Base-by-base conservation (phyloP, 2,797 vertebrate species). In the Erpetoichthys calabaricus region DNA sequence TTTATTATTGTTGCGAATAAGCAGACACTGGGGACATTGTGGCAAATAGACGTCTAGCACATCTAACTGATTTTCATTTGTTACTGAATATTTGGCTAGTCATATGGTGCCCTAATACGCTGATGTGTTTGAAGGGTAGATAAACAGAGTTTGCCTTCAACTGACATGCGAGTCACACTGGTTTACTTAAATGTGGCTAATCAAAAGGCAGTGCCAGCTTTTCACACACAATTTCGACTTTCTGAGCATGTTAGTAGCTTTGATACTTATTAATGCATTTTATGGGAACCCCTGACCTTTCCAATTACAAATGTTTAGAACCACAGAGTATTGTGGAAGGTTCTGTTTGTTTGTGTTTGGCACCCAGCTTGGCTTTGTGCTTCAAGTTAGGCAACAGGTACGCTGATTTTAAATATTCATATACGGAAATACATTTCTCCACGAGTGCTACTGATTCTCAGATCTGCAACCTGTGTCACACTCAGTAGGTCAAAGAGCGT, bases 101-200 rank as follows among this genome's bases (percentile, higher is more conserved):
- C 78, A 75, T 68, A 72, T 69, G 44, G 60, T 73, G 68, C 53
- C 41, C 44, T 54, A 65, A 70, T 72, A 72, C 74, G 70, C 69
- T 65, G 67, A 67, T 75, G 68, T 78, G 73, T 79, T 75, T 80
- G 73, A 81, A 69, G 69, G 69, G 49, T 72, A 69, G 65, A 62
- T 80, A 80, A 79, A 80, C 75, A 75, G 72, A 67, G 68, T 67
- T 67, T 7, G 42, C 58, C 65, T 68, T 69, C 68, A 69, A 78
- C 74, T 71, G 75, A 80, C 78, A 80, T 68, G 75, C 62, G 67
- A 79, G 74, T 78, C 74, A 76, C 74, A 75, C 69, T 74, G 73
- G 67, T 80, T 79, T 79, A 80, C 47, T 47, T 65, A 63, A 63
- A 65, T 65, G 59, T 8, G 49, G 42, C 54, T 3, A 73, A 69